Conservation (phyloP, 1,140 invertebrate genomes). For the Gryllus bimaculatus region DNA sequence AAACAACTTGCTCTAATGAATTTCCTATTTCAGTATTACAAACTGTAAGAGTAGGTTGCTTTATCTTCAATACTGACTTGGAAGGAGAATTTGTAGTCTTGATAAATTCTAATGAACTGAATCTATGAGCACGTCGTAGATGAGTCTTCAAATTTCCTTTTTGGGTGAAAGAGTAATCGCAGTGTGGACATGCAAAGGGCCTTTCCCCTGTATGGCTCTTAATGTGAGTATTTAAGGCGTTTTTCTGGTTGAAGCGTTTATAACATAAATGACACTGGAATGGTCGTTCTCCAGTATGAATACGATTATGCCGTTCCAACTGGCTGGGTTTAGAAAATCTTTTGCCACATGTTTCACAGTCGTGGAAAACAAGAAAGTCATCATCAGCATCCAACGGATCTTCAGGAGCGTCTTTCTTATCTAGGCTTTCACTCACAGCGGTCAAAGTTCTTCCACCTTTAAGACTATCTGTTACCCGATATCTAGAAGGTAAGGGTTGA, state of each 20-base stretch:
- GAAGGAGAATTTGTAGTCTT: neutral
- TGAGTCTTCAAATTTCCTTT: constrained; percentile 52
- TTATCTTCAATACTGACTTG: constrained; percentile 6
- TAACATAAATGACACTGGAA: constrained; percentile 54
- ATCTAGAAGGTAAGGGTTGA: constrained; percentile 3
- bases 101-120: constrained; percentile 6
- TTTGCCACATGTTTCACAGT: constrained; percentile 36
- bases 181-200: constrained; percentile 41
- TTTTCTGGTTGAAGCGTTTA: constrained; percentile 45
- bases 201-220: constrained; percentile 41
- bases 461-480: constrained; percentile 13
- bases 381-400: neutral
- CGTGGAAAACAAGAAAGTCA: constrained; percentile 20
- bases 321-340: constrained; percentile 35
- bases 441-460: neutral
- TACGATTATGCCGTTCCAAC: constrained; percentile 32
- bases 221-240: constrained; percentile 26
- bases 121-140: constrained; percentile 41
- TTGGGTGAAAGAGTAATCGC: constrained; percentile 45
- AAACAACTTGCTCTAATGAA: constrained; percentile 8
- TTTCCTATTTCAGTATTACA: neutral
- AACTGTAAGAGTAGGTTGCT: neutral
- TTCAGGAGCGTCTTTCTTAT: neutral
- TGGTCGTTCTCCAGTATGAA: constrained; percentile 55
- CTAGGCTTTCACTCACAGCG: neutral